These are phyloP conservation scores for Andrena trimmerana DNA, from an alignment of 2,888 invertebrate genomes.

Conservation along the genomic window DNA sequence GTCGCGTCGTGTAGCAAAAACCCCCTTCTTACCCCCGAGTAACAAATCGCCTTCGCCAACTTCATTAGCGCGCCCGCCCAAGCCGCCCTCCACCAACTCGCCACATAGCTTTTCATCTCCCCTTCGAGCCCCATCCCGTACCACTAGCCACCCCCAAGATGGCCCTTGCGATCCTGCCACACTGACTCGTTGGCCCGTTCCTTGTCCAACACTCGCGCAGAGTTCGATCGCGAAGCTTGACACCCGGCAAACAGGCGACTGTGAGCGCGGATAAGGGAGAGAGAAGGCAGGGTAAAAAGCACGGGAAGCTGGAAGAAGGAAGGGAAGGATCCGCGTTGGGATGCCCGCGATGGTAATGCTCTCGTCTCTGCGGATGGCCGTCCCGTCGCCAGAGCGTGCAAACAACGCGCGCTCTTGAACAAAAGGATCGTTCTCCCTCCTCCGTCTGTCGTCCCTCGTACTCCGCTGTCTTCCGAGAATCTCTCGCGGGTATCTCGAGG, in stretches of 20 bases:
- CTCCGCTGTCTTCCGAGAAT: conserved; percentile 5
- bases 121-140: background rate
- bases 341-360: conserved; percentile 43
- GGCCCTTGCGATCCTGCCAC: background rate
- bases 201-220: background rate
- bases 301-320: background rate
- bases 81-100: background rate
- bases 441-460: background rate
- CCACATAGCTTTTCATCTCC: conserved; percentile 1
- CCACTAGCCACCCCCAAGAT: background rate
- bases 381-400: conserved; percentile 19
- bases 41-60: conserved; percentile 12
- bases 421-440: conserved; percentile 38
- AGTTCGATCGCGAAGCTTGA: conserved; percentile 44
- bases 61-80: conserved; percentile 16
- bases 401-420: conserved; percentile 47
- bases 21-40: background rate
- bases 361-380: conserved; percentile 33
- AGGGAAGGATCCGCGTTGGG: conserved; percentile 24
- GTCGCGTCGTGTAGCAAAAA: background rate
- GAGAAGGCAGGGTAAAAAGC: conserved; percentile 11
- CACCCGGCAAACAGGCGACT: conserved; percentile 8
- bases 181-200: background rate
- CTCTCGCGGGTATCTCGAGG: conserved; percentile 28
- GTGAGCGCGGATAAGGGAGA: conserved; percentile 28